phyloP scores from a whole-genome alignment of 2,113 vertebrate species.

The Lepus europaeus region DNA sequence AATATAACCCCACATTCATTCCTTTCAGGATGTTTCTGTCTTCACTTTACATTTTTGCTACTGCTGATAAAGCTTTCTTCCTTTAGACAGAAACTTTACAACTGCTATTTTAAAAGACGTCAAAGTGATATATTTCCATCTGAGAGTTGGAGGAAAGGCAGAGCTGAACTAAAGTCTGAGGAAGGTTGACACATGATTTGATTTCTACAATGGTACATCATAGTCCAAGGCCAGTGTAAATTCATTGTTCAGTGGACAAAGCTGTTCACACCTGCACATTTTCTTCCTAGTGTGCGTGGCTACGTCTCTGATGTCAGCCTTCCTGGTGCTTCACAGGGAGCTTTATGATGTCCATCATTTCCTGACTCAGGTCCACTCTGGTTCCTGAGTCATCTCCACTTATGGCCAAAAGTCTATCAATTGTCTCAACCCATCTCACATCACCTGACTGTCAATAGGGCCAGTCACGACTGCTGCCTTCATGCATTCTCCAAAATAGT shows the following conservation, averaged over 20 bases:
- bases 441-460: background rate
- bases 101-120: conserved; percentile 22
- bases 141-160: background rate
- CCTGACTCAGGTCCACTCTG: background rate
- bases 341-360: background rate
- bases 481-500: background rate
- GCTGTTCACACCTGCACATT: background rate
- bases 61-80: background rate
- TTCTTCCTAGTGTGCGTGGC: background rate
- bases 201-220: background rate
- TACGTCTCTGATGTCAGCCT: background rate
- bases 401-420: background rate
- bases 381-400: background rate
- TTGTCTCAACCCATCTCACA: background rate
- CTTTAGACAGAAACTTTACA: conserved; percentile 13
- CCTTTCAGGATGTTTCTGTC: background rate
- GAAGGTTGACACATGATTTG: background rate
- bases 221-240: background rate
- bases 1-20: background rate
- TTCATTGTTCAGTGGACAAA: background rate
- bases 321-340: background rate
- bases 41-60: background rate
- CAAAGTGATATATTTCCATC: background rate
- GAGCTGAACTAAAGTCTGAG: background rate
- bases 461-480: background rate